phyloP scores from a whole-genome alignment of 2,888 invertebrate genomes.

The Rutpela maculata region DNA sequence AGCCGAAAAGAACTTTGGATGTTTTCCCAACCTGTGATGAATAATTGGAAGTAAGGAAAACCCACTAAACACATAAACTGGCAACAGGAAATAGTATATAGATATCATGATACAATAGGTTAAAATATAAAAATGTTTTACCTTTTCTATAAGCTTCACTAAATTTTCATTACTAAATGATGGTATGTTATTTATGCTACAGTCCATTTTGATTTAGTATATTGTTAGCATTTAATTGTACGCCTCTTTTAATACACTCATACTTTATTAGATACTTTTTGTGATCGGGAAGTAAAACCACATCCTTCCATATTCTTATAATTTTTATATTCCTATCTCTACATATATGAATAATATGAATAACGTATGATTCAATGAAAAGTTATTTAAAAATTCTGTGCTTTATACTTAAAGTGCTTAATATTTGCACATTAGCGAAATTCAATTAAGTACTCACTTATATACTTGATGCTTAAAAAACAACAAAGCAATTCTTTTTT shows the following conservation, averaged over 20 bases:
- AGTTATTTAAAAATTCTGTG: background rate
- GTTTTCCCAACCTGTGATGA: too few species aligned
- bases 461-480: too few species aligned
- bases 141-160: constrained; percentile 7
- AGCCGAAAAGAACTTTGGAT: too few species aligned
- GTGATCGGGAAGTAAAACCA: background rate
- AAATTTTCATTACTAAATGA: background rate
- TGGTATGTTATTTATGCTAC: background rate
- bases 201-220: background rate
- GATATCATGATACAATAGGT: too few species aligned
- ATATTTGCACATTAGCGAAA: too few species aligned
- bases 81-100: too few species aligned
- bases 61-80: too few species aligned
- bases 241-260: background rate
- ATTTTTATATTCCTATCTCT: too few species aligned
- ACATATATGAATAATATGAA: background rate
- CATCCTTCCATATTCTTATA: background rate
- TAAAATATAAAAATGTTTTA: background rate
- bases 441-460: too few species aligned
- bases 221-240: background rate
- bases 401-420: too few species aligned
- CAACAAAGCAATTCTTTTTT: too few species aligned
- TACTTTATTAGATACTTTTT: background rate
- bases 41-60: too few species aligned
- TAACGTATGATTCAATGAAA: background rate